These are phyloP conservation scores for Macrophya annulata DNA, from an alignment of 2,888 invertebrate genomes.

Conservation along the genomic window DNA sequence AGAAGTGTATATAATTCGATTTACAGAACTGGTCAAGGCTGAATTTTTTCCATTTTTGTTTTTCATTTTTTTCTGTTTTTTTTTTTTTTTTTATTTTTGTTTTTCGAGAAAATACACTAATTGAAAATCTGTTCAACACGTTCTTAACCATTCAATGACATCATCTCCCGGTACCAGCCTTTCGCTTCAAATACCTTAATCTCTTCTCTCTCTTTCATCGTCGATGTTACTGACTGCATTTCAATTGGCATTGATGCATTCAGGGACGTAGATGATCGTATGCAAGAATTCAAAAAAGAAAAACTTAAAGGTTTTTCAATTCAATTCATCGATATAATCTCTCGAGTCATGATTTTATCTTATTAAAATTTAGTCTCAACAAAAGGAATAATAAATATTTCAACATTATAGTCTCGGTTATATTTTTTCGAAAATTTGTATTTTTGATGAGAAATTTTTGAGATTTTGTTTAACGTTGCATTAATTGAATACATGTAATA, in stretches of 20 bases:
- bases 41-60: too few relatives aligned
- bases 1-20: background rate
- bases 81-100: too few relatives aligned
- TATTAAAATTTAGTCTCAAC: background rate
- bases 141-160: conserved; percentile 43
- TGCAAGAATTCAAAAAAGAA: conserved; percentile 52
- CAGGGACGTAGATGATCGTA: background rate
- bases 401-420: too few relatives aligned
- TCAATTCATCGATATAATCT: background rate
- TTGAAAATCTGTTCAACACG: background rate
- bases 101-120: background rate
- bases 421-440: too few relatives aligned
- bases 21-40: background rate
- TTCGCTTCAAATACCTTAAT: conserved; percentile 45
- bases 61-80: too few relatives aligned
- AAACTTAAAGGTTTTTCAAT: background rate
- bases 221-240: conserved; percentile 31
- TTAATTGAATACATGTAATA: too few relatives aligned
- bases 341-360: background rate
- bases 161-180: conserved; percentile 49
- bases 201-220: conserved; percentile 4
- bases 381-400: too few relatives aligned
- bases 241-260: conserved; percentile 40
- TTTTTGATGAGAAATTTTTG: background rate
- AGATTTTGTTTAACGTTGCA: too few relatives aligned